Conservation (phyloP, 2,797 vertebrate genomes). For the Otolemur crassicaudatus region DNA sequence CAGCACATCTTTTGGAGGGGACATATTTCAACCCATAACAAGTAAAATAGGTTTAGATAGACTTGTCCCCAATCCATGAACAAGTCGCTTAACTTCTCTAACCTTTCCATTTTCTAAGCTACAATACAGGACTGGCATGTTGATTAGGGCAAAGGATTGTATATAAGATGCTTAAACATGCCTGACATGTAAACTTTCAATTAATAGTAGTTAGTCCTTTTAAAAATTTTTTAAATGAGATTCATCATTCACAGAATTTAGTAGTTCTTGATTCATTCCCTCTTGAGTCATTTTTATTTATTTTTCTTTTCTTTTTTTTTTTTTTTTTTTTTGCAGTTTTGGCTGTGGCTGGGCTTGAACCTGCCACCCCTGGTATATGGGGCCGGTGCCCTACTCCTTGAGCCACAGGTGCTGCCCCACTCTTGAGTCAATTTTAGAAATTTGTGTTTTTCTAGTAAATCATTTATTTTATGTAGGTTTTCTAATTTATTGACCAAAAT, state of each 20-base stretch:
- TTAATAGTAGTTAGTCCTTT: not conserved
- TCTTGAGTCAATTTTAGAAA: constrained; percentile 16
- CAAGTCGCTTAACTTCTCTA: not conserved
- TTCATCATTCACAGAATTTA: too few relatives aligned
- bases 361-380: too few relatives aligned
- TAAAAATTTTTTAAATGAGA: too few relatives aligned
- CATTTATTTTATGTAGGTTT: not conserved
- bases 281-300: not conserved
- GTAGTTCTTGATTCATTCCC: not conserved
- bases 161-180: not conserved
- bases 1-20: not conserved
- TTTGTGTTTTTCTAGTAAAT: not conserved
- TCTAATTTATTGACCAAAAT: not conserved
- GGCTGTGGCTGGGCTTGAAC: too few relatives aligned
- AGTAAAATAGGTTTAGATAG: not conserved
- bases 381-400: too few relatives aligned
- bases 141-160: not conserved
- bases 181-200: not conserved
- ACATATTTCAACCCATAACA: not conserved
- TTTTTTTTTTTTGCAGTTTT: too few relatives aligned
- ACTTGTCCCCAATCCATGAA: not conserved
- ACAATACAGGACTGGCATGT: not conserved
- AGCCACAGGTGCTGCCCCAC: too few relatives aligned
- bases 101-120: constrained; percentile 9
- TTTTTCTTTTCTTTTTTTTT: too few relatives aligned